These are phyloP conservation scores for Eira barbara DNA, from an alignment of 2,113 vertebrate species.

Conservation along the genomic window DNA sequence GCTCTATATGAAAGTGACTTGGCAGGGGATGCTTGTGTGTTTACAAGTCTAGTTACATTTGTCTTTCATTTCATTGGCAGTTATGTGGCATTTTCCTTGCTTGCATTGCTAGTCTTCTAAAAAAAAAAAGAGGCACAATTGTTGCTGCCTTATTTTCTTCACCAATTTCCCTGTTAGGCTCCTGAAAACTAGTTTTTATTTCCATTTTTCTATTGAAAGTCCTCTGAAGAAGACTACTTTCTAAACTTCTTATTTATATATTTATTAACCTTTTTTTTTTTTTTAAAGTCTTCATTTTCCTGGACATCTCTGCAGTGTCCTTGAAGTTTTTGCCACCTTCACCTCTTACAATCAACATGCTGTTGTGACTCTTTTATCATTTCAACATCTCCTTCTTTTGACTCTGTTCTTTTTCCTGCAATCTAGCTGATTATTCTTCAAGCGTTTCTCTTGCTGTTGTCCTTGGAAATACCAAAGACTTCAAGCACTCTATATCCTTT, in stretches of 20 bases:
- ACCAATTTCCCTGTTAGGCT: not conserved
- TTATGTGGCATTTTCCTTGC: not conserved
- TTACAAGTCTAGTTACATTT: slow-evolving; percentile 16
- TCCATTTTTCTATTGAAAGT: not conserved
- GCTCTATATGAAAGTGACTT: not conserved
- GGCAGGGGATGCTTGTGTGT: slow-evolving; percentile 6
- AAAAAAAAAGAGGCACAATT: not conserved
- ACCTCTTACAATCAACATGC: not conserved
- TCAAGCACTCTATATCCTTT: not conserved
- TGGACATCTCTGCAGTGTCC: not conserved
- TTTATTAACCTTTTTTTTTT: not conserved
- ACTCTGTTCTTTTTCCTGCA: not conserved
- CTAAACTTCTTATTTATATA: not conserved
- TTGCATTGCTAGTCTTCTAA: not conserved
- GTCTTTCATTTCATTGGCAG: not conserved
- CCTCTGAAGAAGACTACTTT: not conserved
- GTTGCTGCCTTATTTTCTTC: slow-evolving; percentile 32
- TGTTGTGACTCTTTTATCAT: not conserved
- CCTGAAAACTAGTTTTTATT: not conserved
- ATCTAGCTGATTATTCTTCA: not conserved
- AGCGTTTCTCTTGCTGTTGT: not conserved
- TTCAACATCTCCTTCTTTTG: not conserved
- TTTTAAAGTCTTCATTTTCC: not conserved
- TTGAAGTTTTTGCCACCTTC: not conserved
- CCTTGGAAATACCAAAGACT: not conserved